phyloP scores from a whole-genome alignment of 2,113 vertebrate species.

The Procavia capensis region DNA sequence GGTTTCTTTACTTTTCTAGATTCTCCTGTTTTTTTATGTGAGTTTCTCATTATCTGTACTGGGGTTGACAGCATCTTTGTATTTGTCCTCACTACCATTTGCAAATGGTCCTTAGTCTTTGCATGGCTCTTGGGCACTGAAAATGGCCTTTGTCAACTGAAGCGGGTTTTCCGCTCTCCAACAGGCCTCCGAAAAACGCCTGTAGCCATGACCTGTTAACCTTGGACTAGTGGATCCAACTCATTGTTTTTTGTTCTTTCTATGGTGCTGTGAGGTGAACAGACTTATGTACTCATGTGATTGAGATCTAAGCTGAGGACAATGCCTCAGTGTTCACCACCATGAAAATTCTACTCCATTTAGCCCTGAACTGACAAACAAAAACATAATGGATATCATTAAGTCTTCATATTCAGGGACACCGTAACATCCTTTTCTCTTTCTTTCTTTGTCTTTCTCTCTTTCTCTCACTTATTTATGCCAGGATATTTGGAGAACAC shows the following conservation, averaged over 20 bases:
- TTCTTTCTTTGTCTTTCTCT: neutral
- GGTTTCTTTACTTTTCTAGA: neutral
- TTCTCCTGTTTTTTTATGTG: neutral
- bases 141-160: neutral
- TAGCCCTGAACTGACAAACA: neutral
- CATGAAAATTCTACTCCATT: neutral
- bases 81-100: neutral
- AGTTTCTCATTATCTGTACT: neutral
- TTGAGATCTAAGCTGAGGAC: neutral
- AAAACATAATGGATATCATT: constrained; percentile 2
- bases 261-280: neutral
- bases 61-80: neutral
- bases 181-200: neutral
- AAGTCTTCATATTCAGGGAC: neutral
- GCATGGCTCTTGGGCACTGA: neutral
- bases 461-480: neutral
- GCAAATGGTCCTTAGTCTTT: neutral
- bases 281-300: neutral
- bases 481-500: too few species aligned
- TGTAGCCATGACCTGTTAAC: neutral
- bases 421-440: neutral
- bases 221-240: neutral
- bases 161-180: neutral
- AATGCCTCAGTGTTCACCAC: neutral
- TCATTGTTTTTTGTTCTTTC: neutral